These are phyloP conservation scores for Tachyglossus aculeatus DNA, from an alignment of 2,797 vertebrate species.

Conservation along the genomic window DNA sequence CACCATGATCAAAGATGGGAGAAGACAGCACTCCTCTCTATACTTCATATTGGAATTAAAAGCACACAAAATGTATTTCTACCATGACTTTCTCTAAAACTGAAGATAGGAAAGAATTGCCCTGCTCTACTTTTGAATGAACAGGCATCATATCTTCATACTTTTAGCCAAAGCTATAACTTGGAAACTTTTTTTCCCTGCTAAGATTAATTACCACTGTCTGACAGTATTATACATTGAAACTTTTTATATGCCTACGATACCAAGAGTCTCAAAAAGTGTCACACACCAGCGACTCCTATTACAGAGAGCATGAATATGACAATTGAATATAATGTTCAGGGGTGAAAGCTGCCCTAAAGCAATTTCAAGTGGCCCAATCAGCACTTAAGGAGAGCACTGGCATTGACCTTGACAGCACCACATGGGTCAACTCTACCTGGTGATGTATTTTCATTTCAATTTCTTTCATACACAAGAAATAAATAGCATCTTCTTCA, in stretches of 20 bases:
- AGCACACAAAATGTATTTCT: too few species aligned
- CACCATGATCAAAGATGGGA: too few species aligned
- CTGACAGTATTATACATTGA: slow-evolving; percentile 32
- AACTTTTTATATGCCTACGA: slow-evolving; percentile 49
- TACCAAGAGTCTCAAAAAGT: slow-evolving; percentile 29
- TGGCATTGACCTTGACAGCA: slow-evolving; percentile 19
- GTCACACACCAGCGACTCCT: slow-evolving; percentile 40
- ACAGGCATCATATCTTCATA: slow-evolving; percentile 33
- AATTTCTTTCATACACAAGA: not conserved
- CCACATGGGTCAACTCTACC: not conserved
- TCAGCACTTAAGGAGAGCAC: not conserved
- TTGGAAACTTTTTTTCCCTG: slow-evolving; percentile 31
- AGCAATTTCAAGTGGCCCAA: not conserved
- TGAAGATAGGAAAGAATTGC: slow-evolving; percentile 5
- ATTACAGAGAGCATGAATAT: slow-evolving; percentile 26
- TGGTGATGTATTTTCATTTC: not conserved
- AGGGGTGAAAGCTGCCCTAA: not conserved
- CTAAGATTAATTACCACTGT: slow-evolving; percentile 52
- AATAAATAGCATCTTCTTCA: slow-evolving; percentile 7
- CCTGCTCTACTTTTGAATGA: slow-evolving; percentile 35
- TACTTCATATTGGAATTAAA: too few species aligned
- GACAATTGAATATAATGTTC: slow-evolving; percentile 21
- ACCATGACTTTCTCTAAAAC: slow-evolving; percentile 31
- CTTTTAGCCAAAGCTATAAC: slow-evolving; percentile 14
- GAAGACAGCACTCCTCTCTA: too few species aligned